Evolutionary conservation across 2,113 vertebrate species (phyloP), one percentile per base, ranked within the genome.

Genomic region (Bubo blakistoni): DNA sequence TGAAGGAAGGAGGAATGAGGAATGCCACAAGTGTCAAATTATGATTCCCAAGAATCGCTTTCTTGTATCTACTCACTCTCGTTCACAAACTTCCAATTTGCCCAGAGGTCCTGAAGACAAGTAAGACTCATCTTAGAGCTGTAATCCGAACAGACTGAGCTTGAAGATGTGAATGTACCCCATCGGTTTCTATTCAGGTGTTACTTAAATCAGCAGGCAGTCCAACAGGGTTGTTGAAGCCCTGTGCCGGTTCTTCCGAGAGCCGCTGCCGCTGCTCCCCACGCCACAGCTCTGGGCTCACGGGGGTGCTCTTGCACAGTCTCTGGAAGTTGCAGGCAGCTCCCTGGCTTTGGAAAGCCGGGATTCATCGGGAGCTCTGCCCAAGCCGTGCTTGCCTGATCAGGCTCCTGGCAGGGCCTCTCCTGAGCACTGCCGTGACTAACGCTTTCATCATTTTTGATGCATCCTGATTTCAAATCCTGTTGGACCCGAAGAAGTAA

Each of bases 251-350:
- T 4, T 8, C 13, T 40, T 8, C 8, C 44, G 8, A 16, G 11
- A 10, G 29, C 34, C 9, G 8, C 7, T 9, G 38, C 30, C 7
- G 36, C 24, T 19, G 29, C 18, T n/a, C 52, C 79, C 58, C 59
- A 4, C 29, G 1, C 29, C 40, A 3, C 34, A 9, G 81, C 84
- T 73, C 74, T 15, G 92, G 73, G 88, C 97, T 96, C 95, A 95
- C 61, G 97, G 81, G 96, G 97, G 97, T 73, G 96, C 95, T 90
- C 94, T 95, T 93, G 92, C 49, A 90, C 92, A 92, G 90, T 4
- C 78, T 71, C 87, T 92, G 27, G 20, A 51, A 46, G 5, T 2
- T 3, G 40, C 80, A 2, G 49, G 73, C 74, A 4, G 18, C 26
- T 44, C 46, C 76, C 62, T 0, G 62, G 36, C 55, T 34, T 10